Evolutionary conservation across 2,797 vertebrate genomes (phyloP), one percentile per base, ranked within the genome.

Genomic region (Scolopax rusticola): DNA sequence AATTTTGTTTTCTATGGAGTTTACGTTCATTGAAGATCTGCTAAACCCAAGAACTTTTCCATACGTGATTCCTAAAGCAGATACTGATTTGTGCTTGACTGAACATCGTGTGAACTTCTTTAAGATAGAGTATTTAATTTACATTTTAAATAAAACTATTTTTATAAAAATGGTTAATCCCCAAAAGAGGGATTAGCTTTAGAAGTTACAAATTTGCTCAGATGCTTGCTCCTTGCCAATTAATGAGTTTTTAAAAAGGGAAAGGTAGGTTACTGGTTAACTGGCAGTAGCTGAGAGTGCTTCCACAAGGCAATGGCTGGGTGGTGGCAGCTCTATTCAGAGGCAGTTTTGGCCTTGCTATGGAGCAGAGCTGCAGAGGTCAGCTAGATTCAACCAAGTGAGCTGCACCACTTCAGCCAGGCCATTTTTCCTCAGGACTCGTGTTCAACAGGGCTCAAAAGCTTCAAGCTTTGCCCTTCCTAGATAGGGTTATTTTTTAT

Each of bases 181-280:
- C 48, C 51, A 5, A 79, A 78, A 63, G 32, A 50, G 32, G 21
- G 24, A 48, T 87, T 94, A 89, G 83, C 68, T 40, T 79, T 91
- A 84, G 24, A 45, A 85, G 71, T 89, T 85, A 59, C 0, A 80
- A 14, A 73, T 82, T 67, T 74, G 60, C 68, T 83, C 40, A 20
- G 27, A 15, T 40, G 43, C 40, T 77, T 91, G 27, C 36, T 53
- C 25, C 50, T 74, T 15, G 67, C 27, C 21, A 71, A 40, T 30
- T 25, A 6, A 45, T 90, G 74, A 51, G 20, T 50, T 89, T 84
- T 64, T 51, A 13, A 45, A 76, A 38, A 0, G 1, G 89, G 64
- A 53, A 48, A 36, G 64, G 43, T 59, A 60, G 30, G 84, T 97
- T 94, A 67, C 63, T 79, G 75, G 75, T 97, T 94, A 93, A 94